Conservation (phyloP, 2,797 vertebrate genomes). For the Lutjanus campechanus region DNA sequence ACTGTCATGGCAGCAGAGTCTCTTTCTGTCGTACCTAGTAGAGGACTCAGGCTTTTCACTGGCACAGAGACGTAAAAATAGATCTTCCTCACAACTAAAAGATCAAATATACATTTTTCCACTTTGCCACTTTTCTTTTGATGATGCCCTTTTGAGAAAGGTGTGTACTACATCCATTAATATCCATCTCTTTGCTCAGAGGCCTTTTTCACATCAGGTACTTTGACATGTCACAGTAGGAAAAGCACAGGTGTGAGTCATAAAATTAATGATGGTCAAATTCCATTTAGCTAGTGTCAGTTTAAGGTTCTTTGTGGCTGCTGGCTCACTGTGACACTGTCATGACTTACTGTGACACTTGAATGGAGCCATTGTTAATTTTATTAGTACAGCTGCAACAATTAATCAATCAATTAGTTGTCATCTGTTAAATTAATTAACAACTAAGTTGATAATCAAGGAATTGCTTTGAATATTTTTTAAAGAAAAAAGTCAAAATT, state of each 20-base stretch:
- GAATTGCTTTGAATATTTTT: no score
- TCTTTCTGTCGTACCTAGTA: background rate
- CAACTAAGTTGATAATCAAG: no score
- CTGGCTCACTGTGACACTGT: background rate
- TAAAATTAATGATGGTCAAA: no score
- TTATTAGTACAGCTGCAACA: background rate
- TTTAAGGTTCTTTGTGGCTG: background rate
- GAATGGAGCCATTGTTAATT: background rate
- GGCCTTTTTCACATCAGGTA: background rate
- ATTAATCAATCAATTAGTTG: no score
- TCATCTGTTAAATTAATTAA: no score
- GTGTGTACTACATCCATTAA: no score
- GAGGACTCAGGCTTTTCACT: background rate
- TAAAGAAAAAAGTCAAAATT: no score
- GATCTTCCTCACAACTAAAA: no score
- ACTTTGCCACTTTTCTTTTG: background rate
- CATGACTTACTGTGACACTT: background rate
- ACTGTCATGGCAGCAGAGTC: slow-evolving; percentile 7
- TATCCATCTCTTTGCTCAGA: background rate
- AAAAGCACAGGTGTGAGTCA: no score
- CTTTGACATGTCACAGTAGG: background rate
- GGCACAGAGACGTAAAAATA: background rate
- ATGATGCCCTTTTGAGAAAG: background rate
- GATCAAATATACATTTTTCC: no score
- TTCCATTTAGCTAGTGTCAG: no score